phyloP scores from a whole-genome alignment of 2,113 vertebrate species.

The Ageneiosus marmoratus region DNA sequence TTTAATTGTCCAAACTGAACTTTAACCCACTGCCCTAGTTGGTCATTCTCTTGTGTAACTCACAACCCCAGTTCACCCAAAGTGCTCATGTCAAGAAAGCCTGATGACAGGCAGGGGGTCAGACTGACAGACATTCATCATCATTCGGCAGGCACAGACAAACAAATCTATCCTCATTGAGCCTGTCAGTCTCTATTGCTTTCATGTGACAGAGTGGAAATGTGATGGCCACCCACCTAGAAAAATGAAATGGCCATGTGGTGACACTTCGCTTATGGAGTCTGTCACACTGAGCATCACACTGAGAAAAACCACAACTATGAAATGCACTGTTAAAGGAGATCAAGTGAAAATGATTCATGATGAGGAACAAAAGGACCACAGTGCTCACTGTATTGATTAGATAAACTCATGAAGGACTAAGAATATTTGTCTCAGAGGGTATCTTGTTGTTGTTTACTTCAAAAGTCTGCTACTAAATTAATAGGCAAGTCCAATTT shows the following conservation, averaged over 20 bases:
- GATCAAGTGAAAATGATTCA: conserved; percentile 44
- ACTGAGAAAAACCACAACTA: conserved; percentile 33
- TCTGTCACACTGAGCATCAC: conserved; percentile 38
- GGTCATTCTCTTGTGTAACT: neutral
- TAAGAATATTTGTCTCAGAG: conserved; percentile 5
- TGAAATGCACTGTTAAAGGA: conserved; percentile 34
- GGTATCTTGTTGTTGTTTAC: conserved; percentile 27
- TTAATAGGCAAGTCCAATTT: conserved; percentile 42
- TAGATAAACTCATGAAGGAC: conserved; percentile 43
- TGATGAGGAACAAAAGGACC: conserved; percentile 30
- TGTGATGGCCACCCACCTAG: conserved; percentile 41
- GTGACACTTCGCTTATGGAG: conserved; percentile 55
- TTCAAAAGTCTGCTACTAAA: conserved; percentile 40
- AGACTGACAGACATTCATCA: conserved; percentile 69
- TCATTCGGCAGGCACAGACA: conserved; percentile 55
- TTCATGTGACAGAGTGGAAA: conserved; percentile 47
- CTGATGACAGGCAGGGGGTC: conserved; percentile 40
- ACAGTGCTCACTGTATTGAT: conserved; percentile 13
- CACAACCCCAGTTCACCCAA: neutral
- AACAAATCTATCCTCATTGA: conserved; percentile 71
- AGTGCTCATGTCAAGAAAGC: conserved; percentile 5
- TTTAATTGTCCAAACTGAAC: neutral
- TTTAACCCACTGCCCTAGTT: neutral
- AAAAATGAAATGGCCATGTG: conserved; percentile 40
- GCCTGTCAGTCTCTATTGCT: conserved; percentile 67